phyloP scores from a whole-genome alignment of 2,888 invertebrate species.

The Thumatha senex region DNA sequence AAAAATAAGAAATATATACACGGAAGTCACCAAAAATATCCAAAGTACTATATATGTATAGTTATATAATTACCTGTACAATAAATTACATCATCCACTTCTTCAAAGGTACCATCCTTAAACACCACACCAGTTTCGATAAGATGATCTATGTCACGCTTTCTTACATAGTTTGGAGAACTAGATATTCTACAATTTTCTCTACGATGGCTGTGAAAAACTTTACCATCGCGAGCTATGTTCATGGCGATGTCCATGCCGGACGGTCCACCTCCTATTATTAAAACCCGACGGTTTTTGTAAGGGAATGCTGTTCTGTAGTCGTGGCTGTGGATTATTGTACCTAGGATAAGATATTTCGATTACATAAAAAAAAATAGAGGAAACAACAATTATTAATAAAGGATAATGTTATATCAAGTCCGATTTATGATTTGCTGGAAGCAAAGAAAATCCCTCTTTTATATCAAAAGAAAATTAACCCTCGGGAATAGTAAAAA shows the following conservation, averaged over 20 bases:
- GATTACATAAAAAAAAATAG: neutral
- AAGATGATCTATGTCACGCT: slow-evolving; percentile 78
- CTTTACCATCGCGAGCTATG: slow-evolving; percentile 67
- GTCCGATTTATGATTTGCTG: too few relatives aligned
- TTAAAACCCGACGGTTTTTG: slow-evolving; percentile 81
- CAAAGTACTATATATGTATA: neutral
- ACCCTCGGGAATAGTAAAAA: too few relatives aligned
- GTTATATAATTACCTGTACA: slow-evolving; percentile 84
- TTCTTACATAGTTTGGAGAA: slow-evolving; percentile 67
- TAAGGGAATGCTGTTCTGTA: slow-evolving; percentile 86
- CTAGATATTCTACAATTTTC: slow-evolving; percentile 54
- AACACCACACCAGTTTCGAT: slow-evolving; percentile 81
- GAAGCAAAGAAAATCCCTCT: too few relatives aligned
- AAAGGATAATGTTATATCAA: too few relatives aligned
- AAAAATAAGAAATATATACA: too few relatives aligned
- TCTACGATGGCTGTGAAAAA: slow-evolving; percentile 81
- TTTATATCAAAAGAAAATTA: too few relatives aligned
- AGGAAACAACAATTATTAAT: too few relatives aligned
- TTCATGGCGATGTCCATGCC: slow-evolving; percentile 89
- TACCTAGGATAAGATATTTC: slow-evolving; percentile 70
- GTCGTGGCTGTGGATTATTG: slow-evolving; percentile 88
- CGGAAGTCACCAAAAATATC: too few relatives aligned
- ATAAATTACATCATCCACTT: slow-evolving; percentile 86
- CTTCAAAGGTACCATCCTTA: slow-evolving; percentile 82
- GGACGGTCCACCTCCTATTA: slow-evolving; percentile 89